Percentiles rank a stretch among this genome's conserved stretches.
Conservation (phyloP, 2,113 vertebrate genomes). For the Athene noctua region DNA sequence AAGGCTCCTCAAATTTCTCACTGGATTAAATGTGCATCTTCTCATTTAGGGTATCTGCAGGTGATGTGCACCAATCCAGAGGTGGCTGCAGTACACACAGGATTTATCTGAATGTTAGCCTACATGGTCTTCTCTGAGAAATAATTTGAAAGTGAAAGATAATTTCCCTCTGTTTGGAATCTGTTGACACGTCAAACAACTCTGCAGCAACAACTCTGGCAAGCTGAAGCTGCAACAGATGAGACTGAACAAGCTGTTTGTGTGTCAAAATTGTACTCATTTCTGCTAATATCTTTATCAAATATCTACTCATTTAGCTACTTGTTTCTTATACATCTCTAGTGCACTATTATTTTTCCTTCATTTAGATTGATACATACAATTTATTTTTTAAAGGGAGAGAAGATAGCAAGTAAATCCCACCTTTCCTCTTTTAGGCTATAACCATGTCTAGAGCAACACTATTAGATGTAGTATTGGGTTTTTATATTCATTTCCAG, state of each 20-base stretch:
- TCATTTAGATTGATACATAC: not conserved
- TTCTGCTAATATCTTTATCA: not conserved
- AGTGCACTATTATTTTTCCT: not conserved
- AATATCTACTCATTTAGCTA: fast-evolving
- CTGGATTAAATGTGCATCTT: fast-evolving
- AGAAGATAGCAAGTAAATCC: not conserved
- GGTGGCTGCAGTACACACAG: not conserved
- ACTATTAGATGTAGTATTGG: too few relatives aligned
- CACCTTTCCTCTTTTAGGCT: not conserved
- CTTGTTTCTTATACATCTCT: not conserved
- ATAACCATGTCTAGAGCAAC: not conserved
- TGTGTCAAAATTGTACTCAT: not conserved
- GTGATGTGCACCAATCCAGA: fast-evolving
- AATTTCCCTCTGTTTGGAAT: not conserved
- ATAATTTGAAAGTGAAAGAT: not conserved
- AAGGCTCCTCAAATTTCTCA: not conserved
- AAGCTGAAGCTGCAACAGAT: not conserved
- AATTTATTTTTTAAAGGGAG: not conserved
- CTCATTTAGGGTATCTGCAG: fast-evolving
- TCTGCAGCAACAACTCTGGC: not conserved
- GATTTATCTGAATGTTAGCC: not conserved
- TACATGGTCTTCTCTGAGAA: fast-evolving
- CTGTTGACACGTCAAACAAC: not conserved
- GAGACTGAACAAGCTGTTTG: not conserved
- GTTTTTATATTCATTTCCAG: not conserved